A percentile compares a stretch with the other conserved stretches of the same genome.
Evolutionary conservation across 2,888 invertebrate genomes (phyloP).

Genomic region (Xestia sexstrigata): DNA sequence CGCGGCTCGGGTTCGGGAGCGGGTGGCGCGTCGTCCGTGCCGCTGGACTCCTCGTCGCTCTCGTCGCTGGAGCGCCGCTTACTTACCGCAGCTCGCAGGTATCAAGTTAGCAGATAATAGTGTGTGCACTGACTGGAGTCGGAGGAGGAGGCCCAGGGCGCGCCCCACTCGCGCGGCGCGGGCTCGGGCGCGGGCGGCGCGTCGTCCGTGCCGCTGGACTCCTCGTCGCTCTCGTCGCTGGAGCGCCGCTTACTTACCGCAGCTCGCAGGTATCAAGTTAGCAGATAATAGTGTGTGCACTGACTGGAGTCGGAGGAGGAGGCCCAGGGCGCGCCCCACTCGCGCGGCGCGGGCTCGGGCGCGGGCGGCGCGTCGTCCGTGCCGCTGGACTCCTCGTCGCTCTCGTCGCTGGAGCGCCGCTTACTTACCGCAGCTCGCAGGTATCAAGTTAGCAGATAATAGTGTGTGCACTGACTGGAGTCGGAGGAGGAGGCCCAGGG

Average conservation of each 20-base stretch:
- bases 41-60: conserved; percentile 88
- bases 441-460: neutral
- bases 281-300: conserved; percentile 54
- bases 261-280: neutral
- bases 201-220: conserved; percentile 88
- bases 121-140: conserved; percentile 81
- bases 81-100: too few species aligned
- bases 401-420: conserved; percentile 85
- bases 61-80: conserved; percentile 88
- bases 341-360: conserved; percentile 87
- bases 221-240: conserved; percentile 88
- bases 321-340: conserved; percentile 90
- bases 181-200: conserved; percentile 87
- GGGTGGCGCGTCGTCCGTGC: conserved; percentile 87
- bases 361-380: conserved; percentile 88
- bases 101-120: neutral
- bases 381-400: conserved; percentile 80
- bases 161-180: conserved; percentile 88
- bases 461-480: conserved; percentile 77
- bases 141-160: conserved; percentile 86
- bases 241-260: conserved; percentile 87
- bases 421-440: conserved; percentile 60
- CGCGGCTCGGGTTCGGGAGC: conserved; percentile 87
- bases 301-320: conserved; percentile 86
- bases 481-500: conserved; percentile 89